phyloP scores from a whole-genome alignment of 1,140 invertebrate genomes.

The Hylyphantes graminicola region DNA sequence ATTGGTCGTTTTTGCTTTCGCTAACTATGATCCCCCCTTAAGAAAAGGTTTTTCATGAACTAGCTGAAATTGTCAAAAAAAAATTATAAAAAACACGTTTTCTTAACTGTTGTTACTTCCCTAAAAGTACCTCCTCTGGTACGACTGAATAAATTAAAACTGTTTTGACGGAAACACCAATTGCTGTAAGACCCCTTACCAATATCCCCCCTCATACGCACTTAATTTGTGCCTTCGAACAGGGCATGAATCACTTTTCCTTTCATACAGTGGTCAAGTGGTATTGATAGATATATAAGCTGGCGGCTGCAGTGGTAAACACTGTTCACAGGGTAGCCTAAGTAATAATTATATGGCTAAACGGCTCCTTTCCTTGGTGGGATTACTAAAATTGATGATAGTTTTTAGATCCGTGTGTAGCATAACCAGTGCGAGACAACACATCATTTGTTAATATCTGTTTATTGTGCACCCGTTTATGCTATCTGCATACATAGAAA shows the following conservation, averaged over 20 bases:
- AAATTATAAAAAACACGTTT: not conserved
- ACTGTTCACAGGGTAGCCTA: not conserved
- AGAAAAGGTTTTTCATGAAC: too few species aligned
- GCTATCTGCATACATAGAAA: not conserved
- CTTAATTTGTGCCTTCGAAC: not conserved
- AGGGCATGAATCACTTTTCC: not conserved
- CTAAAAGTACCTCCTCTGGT: not conserved
- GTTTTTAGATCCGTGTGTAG: constrained; percentile 17
- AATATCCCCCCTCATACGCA: constrained; percentile 2
- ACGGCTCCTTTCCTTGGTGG: constrained; percentile 22
- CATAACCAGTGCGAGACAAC: not conserved
- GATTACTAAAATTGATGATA: constrained; percentile 49
- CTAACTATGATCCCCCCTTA: too few species aligned
- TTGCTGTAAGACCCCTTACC: not conserved
- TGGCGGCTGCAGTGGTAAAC: constrained; percentile 13
- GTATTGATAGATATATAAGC: constrained; percentile 49
- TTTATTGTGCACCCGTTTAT: constrained; percentile 19
- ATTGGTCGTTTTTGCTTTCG: too few species aligned
- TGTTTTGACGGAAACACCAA: not conserved
- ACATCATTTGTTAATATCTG: constrained; percentile 47
- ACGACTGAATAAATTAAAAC: not conserved
- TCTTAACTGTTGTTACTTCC: not conserved
- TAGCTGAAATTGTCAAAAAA: not conserved
- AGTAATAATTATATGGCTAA: constrained; percentile 44
- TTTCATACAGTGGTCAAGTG: constrained; percentile 17